Base-by-base conservation (phyloP, 2,888 invertebrate species). In the Choristoneura rosaceana region DNA sequence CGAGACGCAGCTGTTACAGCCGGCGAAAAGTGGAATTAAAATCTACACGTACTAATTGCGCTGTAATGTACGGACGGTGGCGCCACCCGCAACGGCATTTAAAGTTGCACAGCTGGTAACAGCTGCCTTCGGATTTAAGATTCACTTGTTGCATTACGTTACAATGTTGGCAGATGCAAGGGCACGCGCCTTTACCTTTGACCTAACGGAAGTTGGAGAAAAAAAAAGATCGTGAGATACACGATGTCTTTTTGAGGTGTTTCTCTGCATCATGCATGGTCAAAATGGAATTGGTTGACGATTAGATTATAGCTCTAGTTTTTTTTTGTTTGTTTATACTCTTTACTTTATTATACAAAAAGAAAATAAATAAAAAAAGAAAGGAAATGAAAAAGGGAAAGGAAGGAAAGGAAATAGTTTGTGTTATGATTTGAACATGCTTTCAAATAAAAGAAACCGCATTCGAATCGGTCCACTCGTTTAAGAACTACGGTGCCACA, bases 91-190 rank as follows among this genome's bases (percentile, higher is more conserved):
- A 43, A 17, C 52, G 4, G 55, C 5, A 58, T 14, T 12, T 1
- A 66, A 59, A 25, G 38, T 66, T 38, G 60, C 59, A 33, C 63
- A 65, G 70, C 38, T 70, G 65, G 41, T 15, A 71, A 71, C 84
- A 84, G 83, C 82, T 85, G 85, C 80, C 67, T 77, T 76, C 74
- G 70, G 76, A 77, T 78, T 79, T 65, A 78, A 79, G 79, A 73
- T 78, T 76, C 81, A 81, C 81, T 81, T 82, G 81, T 80, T 73
- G 77, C 77, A 45, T 61, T 64, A 64, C 38, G 41, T 41, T 62
- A 61, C 58, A 68, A 55, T 68, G 71, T 74, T 76, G 68, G 74
- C 74, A 74, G 74, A 71, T 71, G 74, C 66, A 70, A 74, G 74
- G 81, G 84, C 85, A 83, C 84, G 84, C 80, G 85, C 78, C 79